Base-by-base conservation (phyloP, 1,140 invertebrate genomes). In the Drosophila watanabei region DNA sequence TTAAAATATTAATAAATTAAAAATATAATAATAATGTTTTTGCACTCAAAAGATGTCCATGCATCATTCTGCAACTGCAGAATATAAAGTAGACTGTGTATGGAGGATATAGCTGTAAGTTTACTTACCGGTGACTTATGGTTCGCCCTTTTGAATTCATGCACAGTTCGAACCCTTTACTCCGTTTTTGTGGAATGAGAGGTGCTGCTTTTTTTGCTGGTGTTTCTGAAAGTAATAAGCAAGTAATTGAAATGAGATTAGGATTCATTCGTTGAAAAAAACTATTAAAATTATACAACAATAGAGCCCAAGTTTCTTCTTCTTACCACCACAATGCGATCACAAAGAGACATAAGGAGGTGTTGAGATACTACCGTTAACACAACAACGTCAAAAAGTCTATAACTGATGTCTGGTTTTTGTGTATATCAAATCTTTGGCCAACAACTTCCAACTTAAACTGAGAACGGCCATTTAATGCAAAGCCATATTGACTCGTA, bases 141-240 rank as follows among this genome's bases (percentile, higher is more conserved):
- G 88, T 92, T 88, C 90, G 86, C 91, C 92, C 92, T 91, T 93
- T 92, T 84, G 87, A 93, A 92, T 92, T 93, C 92, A 93, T 93
- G 90, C 92, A 93, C 92, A 92, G 89, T 76, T 82, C 79, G 90
- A 92, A 92, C 78, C 80, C 75, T 79, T 92, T 92, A 91, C 85
- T 93, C 80, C 91, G 91, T 92, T 92, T 81, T 91, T 83, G 82
- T 85, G 79, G 87, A 93, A 92, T 90, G 92, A 91, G 88, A 85
- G 81, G 92, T 92, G 88, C 88, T 85, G 85, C 80, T 92, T 93
- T 92, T 86, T 92, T 90, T 92, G 82, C 92, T 92, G 92, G 82
- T 92, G 82, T 90, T 92, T 92, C 92, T 93, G 78, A 92, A 92
- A 54, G 3, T n/a, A 54, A 13, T 24, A 7, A 48, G n/a, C 33